These are phyloP conservation scores for Etia nguti DNA, from an alignment of 2,113 vertebrate species.

Conservation along the genomic window DNA sequence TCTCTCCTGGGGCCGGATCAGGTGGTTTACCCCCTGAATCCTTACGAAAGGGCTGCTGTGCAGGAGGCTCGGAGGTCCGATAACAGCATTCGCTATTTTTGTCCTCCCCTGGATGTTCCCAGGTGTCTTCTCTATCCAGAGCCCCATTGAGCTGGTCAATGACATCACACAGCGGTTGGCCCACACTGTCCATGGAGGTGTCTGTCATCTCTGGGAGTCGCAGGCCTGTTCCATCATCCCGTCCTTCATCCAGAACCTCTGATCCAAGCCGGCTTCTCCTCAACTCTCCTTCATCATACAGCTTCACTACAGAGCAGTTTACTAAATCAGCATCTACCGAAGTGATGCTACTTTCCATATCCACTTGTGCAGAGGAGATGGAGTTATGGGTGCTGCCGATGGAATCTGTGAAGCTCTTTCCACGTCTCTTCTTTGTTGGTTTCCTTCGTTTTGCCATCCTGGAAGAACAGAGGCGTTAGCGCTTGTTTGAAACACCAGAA, in stretches of 20 bases:
- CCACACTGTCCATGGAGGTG: constrained; percentile 87
- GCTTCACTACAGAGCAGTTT: constrained; percentile 21
- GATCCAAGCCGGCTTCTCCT: constrained; percentile 46
- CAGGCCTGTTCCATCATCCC: constrained; percentile 46
- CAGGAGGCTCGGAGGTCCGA: constrained; percentile 6
- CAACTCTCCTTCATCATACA: constrained; percentile 9
- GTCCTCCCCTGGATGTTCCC: constrained; percentile 45
- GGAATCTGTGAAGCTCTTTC: constrained; percentile 64
- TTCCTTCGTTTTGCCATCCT: constrained; percentile 90
- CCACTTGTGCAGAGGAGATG: constrained; percentile 61
- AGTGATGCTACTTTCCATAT: constrained; percentile 20
- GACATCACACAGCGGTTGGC: constrained; percentile 84
- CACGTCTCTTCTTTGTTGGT: constrained; percentile 76
- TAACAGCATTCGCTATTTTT: neutral
- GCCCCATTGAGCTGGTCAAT: constrained; percentile 82
- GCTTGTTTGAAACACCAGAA: neutral
- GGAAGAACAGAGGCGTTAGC: neutral
- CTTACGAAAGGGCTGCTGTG: constrained; percentile 89
- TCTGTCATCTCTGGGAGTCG: constrained; percentile 88
- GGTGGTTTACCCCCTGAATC: constrained; percentile 77
- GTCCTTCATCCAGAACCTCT: neutral
- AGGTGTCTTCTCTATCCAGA: constrained; percentile 70
- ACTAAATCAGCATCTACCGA: constrained; percentile 24
- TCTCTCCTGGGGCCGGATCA: constrained; percentile 61
- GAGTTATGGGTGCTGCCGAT: constrained; percentile 69